These are phyloP conservation scores for Lytechinus pictus DNA, from an alignment of 35 echinoderm and acorn worm genomes.

Conservation along the genomic window DNA sequence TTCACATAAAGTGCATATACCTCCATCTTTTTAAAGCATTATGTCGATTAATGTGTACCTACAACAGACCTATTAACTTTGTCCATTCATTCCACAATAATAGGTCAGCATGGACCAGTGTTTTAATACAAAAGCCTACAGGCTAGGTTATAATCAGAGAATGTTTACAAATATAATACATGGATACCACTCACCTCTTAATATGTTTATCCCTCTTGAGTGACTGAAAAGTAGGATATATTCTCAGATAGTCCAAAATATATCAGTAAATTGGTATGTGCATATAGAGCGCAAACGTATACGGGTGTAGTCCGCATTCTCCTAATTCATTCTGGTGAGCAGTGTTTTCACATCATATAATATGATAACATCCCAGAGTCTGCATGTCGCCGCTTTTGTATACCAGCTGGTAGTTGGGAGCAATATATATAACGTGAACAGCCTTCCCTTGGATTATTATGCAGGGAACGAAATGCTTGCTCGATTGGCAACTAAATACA, in stretches of 20 bases:
- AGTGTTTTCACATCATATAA: slow-evolving; percentile 5
- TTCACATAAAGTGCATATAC: no score
- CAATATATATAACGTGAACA: background rate
- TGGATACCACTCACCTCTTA: background rate
- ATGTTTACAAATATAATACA: background rate
- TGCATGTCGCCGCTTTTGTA: slow-evolving; percentile 1
- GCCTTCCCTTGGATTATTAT: background rate
- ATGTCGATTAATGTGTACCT: no score
- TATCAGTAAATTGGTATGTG: background rate
- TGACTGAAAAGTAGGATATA: background rate
- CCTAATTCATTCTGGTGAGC: background rate
- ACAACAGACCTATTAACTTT: no score
- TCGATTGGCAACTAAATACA: slow-evolving; percentile 3
- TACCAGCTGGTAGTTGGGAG: background rate
- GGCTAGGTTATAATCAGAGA: background rate
- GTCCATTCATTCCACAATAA: no score
- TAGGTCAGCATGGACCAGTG: no score
- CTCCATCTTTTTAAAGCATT: no score
- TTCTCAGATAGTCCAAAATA: slow-evolving; percentile 30
- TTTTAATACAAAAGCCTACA: no score
- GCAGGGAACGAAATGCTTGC: background rate
- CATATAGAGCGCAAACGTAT: background rate
- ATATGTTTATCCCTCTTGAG: background rate
- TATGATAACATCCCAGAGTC: slow-evolving; percentile 9
- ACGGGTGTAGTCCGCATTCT: background rate